Conservation (phyloP, 35 echinoderm and acorn worm genomes). For the Chiridota heheva region DNA sequence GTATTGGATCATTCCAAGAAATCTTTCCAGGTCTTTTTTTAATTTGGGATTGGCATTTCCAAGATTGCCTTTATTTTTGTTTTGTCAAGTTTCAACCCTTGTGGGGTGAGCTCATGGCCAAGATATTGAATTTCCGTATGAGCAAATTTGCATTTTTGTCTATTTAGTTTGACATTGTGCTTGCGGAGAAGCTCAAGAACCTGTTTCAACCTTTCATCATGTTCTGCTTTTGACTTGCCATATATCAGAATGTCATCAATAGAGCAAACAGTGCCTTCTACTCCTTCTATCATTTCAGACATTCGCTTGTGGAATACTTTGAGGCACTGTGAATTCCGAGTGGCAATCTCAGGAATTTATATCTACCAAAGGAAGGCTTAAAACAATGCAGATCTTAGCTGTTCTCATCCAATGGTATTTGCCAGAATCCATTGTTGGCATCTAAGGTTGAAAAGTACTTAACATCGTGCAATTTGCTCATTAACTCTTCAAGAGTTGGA, state of each 20-base stretch:
- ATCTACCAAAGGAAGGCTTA: slow-evolving; percentile 38
- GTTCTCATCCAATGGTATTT: slow-evolving; percentile 40
- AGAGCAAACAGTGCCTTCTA: slow-evolving; percentile 37
- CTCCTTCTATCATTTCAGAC: slow-evolving; percentile 25
- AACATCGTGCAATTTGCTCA: background rate
- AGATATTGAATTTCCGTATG: slow-evolving; percentile 39
- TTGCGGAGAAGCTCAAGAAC: background rate
- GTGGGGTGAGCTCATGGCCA: slow-evolving; percentile 39
- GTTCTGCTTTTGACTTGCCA: background rate
- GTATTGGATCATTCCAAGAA: slow-evolving; percentile 32
- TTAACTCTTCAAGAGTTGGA: slow-evolving; percentile 51
- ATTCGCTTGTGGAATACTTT: slow-evolving; percentile 60
- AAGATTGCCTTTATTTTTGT: slow-evolving; percentile 10
- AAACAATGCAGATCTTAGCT: slow-evolving; percentile 48
- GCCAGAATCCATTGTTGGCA: slow-evolving; percentile 47
- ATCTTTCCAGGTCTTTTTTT: slow-evolving; percentile 36
- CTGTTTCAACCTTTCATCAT: background rate
- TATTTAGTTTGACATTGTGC: background rate
- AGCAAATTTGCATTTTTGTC: background rate
- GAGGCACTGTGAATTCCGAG: slow-evolving; percentile 19
- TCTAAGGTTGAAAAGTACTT: slow-evolving; percentile 28
- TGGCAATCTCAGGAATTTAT: slow-evolving; percentile 3
- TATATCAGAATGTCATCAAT: slow-evolving; percentile 26
- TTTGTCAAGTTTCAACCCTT: slow-evolving; percentile 34
- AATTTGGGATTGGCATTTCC: slow-evolving; percentile 13